Evolutionary conservation across 2,888 invertebrate species (phyloP).

Genomic region (Acrobasis repandana): DNA sequence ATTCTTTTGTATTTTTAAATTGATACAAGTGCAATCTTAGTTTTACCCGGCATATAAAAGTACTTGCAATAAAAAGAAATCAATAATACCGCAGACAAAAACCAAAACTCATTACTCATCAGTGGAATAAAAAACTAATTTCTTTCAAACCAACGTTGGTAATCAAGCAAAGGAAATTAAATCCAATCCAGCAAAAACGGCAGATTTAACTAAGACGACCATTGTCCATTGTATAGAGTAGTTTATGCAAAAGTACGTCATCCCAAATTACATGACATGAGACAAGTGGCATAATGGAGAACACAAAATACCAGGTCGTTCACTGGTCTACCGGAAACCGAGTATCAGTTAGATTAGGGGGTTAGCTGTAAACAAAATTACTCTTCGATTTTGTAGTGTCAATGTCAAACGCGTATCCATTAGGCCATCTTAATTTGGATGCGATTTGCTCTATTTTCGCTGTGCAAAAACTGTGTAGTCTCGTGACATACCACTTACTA

Average conservation of each 20-base stretch:
- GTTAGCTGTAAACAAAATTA: conserved; percentile 33
- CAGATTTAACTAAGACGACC: conserved; percentile 6
- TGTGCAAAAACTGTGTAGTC: too few species aligned
- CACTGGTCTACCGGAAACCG: conserved; percentile 33
- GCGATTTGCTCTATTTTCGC: background rate
- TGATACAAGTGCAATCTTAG: too few species aligned
- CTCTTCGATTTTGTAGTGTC: conserved; percentile 25
- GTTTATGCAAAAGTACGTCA: conserved; percentile 13
- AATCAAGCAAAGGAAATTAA: conserved; percentile 14
- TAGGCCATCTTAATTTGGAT: conserved; percentile 8
- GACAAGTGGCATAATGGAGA: conserved; percentile 17
- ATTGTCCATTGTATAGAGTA: conserved; percentile 4
- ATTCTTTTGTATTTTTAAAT: too few species aligned
- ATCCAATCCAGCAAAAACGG: conserved; percentile 8
- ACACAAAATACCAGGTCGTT: conserved; percentile 34
- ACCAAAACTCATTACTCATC: background rate
- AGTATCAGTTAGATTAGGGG: conserved; percentile 34
- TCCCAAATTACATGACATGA: conserved; percentile 25
- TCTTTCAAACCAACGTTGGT: conserved; percentile 3
- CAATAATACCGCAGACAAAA: background rate
- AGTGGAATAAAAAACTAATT: background rate
- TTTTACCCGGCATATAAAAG: too few species aligned
- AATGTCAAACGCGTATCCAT: conserved; percentile 9
- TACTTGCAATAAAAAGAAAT: background rate
- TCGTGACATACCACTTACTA: too few species aligned